These are phyloP conservation scores for Meiosimyza decipiens DNA, from an alignment of 2,888 invertebrate genomes.

Conservation along the genomic window DNA sequence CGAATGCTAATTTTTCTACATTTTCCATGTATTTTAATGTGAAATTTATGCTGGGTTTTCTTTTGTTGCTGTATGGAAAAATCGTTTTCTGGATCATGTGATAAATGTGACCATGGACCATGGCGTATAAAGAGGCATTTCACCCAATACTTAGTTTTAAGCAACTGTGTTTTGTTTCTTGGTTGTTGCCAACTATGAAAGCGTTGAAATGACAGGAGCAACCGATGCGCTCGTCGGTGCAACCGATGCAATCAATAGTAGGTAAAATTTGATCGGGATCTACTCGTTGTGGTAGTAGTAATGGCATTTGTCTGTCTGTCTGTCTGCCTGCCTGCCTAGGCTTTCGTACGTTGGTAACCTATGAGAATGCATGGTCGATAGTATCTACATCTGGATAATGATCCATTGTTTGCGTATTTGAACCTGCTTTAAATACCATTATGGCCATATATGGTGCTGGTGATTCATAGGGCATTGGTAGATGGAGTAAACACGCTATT, in stretches of 20 bases:
- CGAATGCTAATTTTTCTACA: conserved; percentile 65
- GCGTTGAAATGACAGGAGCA: conserved; percentile 8
- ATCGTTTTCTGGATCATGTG: conserved; percentile 36
- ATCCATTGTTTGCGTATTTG: conserved; percentile 64
- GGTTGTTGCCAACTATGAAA: not conserved
- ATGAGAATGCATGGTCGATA: conserved; percentile 40
- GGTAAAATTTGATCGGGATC: too few species aligned
- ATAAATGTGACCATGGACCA: conserved; percentile 26
- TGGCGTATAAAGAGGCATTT: not conserved
- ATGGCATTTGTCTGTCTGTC: not conserved
- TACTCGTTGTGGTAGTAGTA: too few species aligned
- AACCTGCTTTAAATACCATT: conserved; percentile 63
- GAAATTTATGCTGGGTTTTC: conserved; percentile 14
- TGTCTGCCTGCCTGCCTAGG: conserved; percentile 5
- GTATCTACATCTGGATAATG: conserved; percentile 61
- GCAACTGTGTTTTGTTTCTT: not conserved
- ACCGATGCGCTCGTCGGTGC: not conserved
- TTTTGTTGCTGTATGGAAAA: not conserved
- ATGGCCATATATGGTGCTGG: conserved; percentile 48
- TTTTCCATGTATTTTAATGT: conserved; percentile 60
- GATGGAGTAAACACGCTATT: conserved; percentile 13
- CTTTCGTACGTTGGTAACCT: not conserved
- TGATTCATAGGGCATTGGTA: conserved; percentile 46
- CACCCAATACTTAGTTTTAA: not conserved
- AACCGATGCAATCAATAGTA: too few species aligned